Base-by-base conservation (phyloP, 2,888 invertebrate species). In the Crematogaster levior region DNA sequence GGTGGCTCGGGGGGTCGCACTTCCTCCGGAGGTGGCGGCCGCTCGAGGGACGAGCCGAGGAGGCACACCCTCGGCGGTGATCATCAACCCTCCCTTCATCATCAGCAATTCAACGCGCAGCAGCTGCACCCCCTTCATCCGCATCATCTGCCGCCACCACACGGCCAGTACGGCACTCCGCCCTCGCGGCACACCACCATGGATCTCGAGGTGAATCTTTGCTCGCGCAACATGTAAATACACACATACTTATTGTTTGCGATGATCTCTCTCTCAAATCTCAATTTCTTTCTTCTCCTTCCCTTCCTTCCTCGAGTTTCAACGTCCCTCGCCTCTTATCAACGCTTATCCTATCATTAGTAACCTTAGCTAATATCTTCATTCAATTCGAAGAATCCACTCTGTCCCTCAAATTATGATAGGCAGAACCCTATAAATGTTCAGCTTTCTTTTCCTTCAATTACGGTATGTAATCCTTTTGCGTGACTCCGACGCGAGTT, bases 1-100 rank as follows among this genome's bases (percentile, higher is more conserved):
- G 85, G 86, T n/a, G 89, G 87, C 70, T 89, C 88, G 82, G 92
- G 89, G 10, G 81, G 91, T 53, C 90, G 93, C 18, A 89, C 82
- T 88, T 88, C 90, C 66, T 90, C 91, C 58, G 91, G 92, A 34
- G 34, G 34, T 34, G 34, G n/a, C 48, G 91, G 93, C 58, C 93
- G 94, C 79, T 94, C 93, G 85, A 94, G 98, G 56, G 98, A 98
- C 94, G 98, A 98, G 94, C 97, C 97, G 5, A 96, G 98, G 18
- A 96, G 98, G 24, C 98, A 98, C 94, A 98, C 98, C 7, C 96
- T 98, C 84, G 97, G 97, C 37, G 97, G 70, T 83, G 95, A 95
- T 90, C 97, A 97, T 92, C 97, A 97, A 92, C 95, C 97, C 24
- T 97, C 97, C 90, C 95, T 93, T 85, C 94, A 96, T 92, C 95